Base-by-base conservation (phyloP, 2,888 invertebrate genomes). In the Drosophila neutralis region DNA sequence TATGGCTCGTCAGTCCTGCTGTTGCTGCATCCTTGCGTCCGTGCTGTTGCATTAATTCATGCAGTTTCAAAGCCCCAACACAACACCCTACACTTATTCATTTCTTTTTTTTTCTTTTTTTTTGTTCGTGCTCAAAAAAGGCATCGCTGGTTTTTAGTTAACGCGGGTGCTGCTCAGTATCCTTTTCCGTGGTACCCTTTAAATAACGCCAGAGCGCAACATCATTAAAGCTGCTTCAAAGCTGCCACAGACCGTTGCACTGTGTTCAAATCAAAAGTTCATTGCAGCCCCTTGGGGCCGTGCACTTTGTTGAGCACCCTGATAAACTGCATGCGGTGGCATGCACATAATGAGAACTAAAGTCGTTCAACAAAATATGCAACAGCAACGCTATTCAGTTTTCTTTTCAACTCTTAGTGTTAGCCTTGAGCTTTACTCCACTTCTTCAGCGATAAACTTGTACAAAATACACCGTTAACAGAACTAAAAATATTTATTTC, bases 41-140 rank as follows among this genome's bases (percentile, higher is more conserved):
- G 71, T 73, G 68, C 56, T 61, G 84, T 62, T 76, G 84, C 89
- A 89, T 84, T 89, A 87, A 89, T 84, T 84, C 78, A 83, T 87
- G 84, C 78, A 87, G 75, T 78, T 86, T 68, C 71, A 69, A 78
- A 75, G 70, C 60, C 49, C 64, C 73, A 66, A 52, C 69, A 57
- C 56, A 57, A 53, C 73, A 36, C 66, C 52, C 62, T 29, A 53
- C 66, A 65, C 65, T 60, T 73, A 65, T 80, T 68, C 63, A 85
- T 68, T 49, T 69, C 31, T 45, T 45, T 40, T 21, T 18, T 54
- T 65, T 35, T 57, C 40, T 78, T 40, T n/a, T 24, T 27, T 51
- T 53, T 45, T 65, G 64, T 57, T 69, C 63, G 63, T 45, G 33
- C 27, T n/a, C 59, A 56, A 61, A 68, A 80, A 82, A 65, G 71